Base-by-base conservation (phyloP, 2,113 vertebrate genomes). In the Atlantisia rogersi region DNA sequence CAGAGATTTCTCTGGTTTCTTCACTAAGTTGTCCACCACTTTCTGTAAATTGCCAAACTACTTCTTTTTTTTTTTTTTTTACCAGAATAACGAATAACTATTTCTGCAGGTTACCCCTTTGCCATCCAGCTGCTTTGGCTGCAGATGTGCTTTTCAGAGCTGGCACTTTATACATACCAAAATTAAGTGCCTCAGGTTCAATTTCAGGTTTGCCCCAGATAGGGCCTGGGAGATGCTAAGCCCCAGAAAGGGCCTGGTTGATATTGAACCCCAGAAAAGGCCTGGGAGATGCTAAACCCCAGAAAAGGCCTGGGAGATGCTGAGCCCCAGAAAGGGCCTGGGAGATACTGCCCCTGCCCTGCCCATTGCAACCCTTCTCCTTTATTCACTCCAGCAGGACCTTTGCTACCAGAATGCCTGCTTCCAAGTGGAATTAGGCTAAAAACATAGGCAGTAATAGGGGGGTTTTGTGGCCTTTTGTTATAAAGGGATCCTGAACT, bases 1-100 rank as follows among this genome's bases (percentile, higher is more conserved):
- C 2, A 6, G 64, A 53, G 50, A 29, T 75, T 95, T 84, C 16
- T 77, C 16, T 8, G 5, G 59, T 75, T 86, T 88, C 37, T 84
- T 94, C 77, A 29, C 13, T 14, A 13, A 48, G 17, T 32, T 69
- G 26, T 3, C 0, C 11, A 35, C 1, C 0, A 1, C 39, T 35
- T 90, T 59, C 67, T 65, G 3, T 53, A 28, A 75, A 37, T 70
- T 75, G 9, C 16, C 24, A 44, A 74, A 31, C 12, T 17, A 2
- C 0, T 13, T 39, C 11, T 39, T 39, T 39, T 15, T 77, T 39
- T 39, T 39, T 15, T 77, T 78, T 94, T 58, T 58, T 58, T 5
- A 20, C 70, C 12, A 20, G 28, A 69, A 31, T 68, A 67, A 81
- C 39, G 5, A 53, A 17, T 56, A 76, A 37, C 39, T 73, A 5